Percentiles rank a stretch among this genome's conserved stretches.
Conservation (phyloP, 2,888 invertebrate genomes). For the Mongoloraphidia duomilia region DNA sequence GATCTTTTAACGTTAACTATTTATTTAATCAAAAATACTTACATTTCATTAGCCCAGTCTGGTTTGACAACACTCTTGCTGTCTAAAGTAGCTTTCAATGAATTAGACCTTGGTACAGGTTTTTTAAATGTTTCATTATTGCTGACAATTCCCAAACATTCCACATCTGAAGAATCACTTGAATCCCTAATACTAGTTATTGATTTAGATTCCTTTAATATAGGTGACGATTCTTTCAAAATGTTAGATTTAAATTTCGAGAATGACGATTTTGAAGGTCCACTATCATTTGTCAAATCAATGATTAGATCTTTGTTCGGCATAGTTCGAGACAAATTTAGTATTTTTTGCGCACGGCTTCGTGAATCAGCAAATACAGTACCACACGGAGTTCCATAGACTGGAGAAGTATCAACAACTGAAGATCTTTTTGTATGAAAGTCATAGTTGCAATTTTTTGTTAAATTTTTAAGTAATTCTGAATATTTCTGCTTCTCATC, state of each 20-base stretch:
- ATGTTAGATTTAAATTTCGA: background rate
- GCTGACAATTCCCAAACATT: slow-evolving; percentile 19
- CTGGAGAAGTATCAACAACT: slow-evolving; percentile 16
- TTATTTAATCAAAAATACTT: slow-evolving; percentile 18
- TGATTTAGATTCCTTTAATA: background rate
- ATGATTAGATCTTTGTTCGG: slow-evolving; percentile 6
- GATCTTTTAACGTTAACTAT: slow-evolving; percentile 1
- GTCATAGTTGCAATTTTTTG: slow-evolving; percentile 12
- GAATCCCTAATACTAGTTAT: background rate
- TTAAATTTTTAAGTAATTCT: slow-evolving; percentile 34
- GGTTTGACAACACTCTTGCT: slow-evolving; percentile 33
- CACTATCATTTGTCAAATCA: slow-evolving; percentile 12
- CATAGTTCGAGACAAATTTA: slow-evolving; percentile 13
- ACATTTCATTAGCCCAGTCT: slow-evolving; percentile 39
- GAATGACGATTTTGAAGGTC: background rate
- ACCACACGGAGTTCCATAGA: slow-evolving; percentile 20
- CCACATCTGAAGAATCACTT: slow-evolving; percentile 19
- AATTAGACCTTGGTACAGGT: slow-evolving; percentile 27
- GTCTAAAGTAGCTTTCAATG: slow-evolving; percentile 40
- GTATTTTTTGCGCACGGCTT: slow-evolving; percentile 9
- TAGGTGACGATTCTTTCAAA: background rate
- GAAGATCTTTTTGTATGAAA: slow-evolving; percentile 9
- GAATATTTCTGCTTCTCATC: slow-evolving; percentile 41
- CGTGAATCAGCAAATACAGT: slow-evolving; percentile 15
- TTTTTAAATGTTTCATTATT: background rate